These are phyloP conservation scores for Acleris emargana DNA, from an alignment of 2,888 invertebrate genomes.

Conservation along the genomic window DNA sequence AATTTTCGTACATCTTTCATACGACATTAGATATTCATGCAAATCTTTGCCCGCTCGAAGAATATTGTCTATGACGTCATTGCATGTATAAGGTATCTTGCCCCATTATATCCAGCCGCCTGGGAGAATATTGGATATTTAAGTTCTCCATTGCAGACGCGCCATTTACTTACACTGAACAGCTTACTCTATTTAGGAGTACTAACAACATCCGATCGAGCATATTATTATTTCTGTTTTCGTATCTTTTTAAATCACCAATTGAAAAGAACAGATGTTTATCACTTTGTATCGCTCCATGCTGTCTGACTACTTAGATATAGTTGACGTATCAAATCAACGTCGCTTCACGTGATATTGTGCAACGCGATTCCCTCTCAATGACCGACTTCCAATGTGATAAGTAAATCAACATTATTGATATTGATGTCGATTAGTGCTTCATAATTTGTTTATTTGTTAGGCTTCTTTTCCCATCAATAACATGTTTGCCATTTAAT, in stretches of 20 bases:
- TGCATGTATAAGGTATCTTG: slow-evolving; percentile 28
- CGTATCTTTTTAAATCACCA: slow-evolving; percentile 6
- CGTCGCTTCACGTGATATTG: slow-evolving; percentile 31
- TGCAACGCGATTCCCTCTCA: slow-evolving; percentile 23
- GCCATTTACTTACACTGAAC: background rate
- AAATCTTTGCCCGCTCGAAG: slow-evolving; percentile 16
- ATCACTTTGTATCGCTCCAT: too few relatives aligned
- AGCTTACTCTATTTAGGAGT: background rate
- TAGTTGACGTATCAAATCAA: slow-evolving; percentile 9
- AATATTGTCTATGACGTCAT: slow-evolving; percentile 16
- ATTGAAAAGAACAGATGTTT: slow-evolving; percentile 21
- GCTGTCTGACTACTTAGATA: background rate
- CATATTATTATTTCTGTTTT: background rate
- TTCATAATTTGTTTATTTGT: background rate
- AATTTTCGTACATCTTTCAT: slow-evolving; percentile 4
- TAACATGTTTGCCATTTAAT: background rate
- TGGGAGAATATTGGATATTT: slow-evolving; percentile 14
- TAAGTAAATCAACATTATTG: slow-evolving; percentile 19
- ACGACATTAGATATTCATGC: slow-evolving; percentile 24
- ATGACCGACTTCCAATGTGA: slow-evolving; percentile 27
- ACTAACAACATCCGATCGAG: background rate
- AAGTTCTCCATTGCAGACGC: slow-evolving; percentile 8
- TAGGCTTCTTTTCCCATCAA: background rate
- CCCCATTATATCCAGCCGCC: background rate
- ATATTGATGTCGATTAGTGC: slow-evolving; percentile 2